Evolutionary conservation across 2,888 invertebrate species (phyloP).

Genomic region (Amblyjoppa fuscipennis): DNA sequence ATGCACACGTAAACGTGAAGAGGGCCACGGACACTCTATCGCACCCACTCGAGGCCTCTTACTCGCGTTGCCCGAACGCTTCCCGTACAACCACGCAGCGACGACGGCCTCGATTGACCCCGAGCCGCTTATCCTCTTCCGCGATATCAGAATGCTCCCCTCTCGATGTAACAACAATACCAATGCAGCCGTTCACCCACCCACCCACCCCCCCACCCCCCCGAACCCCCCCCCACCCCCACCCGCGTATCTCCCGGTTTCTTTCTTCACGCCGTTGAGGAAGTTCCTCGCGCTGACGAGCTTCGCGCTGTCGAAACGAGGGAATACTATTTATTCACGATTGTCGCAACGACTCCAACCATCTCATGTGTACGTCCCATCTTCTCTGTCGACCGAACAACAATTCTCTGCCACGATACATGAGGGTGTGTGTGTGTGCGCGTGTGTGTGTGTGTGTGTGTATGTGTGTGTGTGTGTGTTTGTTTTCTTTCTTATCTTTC

Average conservation of each 20-base stretch:
- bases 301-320: background rate
- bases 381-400: background rate
- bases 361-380: background rate
- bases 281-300: background rate
- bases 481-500: background rate
- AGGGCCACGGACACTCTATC: conserved; percentile 22
- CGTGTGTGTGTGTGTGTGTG: background rate
- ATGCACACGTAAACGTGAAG: conserved; percentile 23
- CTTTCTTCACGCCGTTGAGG: background rate
- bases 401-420: conserved; percentile 4
- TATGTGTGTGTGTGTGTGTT: background rate
- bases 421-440: background rate
- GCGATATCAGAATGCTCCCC: conserved; percentile 18
- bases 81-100: conserved; percentile 7
- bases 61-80: conserved; percentile 12
- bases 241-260: background rate
- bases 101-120: conserved; percentile 41
- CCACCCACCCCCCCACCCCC: background rate
- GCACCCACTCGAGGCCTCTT: conserved; percentile 25
- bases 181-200: background rate
- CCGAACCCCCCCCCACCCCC: background rate
- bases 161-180: conserved; percentile 15
- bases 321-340: background rate
- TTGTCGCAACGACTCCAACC: background rate
- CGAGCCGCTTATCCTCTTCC: conserved; percentile 33